These are phyloP conservation scores for Dendropsophus ebraccatus DNA, from an alignment of 2,113 vertebrate species.

Conservation along the genomic window DNA sequence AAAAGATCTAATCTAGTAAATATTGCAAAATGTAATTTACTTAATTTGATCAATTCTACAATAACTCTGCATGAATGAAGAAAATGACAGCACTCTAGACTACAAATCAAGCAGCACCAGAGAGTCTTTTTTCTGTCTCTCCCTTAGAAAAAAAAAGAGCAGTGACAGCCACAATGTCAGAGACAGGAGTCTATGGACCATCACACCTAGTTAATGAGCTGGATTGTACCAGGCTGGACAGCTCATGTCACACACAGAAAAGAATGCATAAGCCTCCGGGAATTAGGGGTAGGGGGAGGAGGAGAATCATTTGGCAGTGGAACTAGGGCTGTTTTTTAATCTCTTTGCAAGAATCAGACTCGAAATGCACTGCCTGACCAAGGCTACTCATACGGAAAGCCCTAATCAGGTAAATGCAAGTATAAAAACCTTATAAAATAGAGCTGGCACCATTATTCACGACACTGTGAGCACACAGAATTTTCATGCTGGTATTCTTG, in stretches of 20 bases:
- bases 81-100: background rate
- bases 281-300: background rate
- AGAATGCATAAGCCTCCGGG: constrained; percentile 39
- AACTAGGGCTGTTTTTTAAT: constrained; percentile 25
- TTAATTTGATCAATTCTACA: background rate
- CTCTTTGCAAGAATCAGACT: constrained; percentile 2
- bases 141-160: background rate
- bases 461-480: background rate
- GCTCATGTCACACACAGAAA: constrained; percentile 51
- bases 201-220: constrained; percentile 55
- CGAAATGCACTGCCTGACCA: background rate
- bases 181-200: constrained; percentile 36
- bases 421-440: background rate
- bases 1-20: background rate
- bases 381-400: background rate
- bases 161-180: background rate
- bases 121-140: background rate
- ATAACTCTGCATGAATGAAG: background rate
- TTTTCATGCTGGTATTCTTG: no score
- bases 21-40: background rate
- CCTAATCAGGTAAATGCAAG: background rate
- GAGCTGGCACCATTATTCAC: background rate
- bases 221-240: constrained; percentile 53
- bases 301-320: constrained; percentile 46
- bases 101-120: background rate